These are phyloP conservation scores for Porites australiensis DNA, from an alignment of 64 coral and sea anemone species.

Conservation along the genomic window DNA sequence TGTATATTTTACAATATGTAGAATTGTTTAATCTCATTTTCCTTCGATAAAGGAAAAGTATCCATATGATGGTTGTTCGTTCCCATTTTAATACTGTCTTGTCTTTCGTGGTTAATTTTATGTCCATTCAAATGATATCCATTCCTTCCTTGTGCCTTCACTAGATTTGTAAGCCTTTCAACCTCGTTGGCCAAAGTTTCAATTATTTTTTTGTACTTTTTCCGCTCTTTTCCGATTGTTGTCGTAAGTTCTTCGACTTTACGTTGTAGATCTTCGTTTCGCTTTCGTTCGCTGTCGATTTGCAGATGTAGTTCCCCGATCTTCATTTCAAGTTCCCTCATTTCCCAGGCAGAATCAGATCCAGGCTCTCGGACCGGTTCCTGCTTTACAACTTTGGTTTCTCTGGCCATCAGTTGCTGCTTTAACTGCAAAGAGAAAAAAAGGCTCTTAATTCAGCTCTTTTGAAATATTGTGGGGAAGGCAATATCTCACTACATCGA, in stretches of 20 bases:
- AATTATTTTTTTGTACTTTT: slow-evolving; percentile 50
- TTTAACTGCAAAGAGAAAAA: slow-evolving; percentile 29
- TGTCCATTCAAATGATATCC: slow-evolving; percentile 31
- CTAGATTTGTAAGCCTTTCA: slow-evolving; percentile 68
- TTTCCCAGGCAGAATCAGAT: slow-evolving; percentile 36
- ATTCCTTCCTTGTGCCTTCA: slow-evolving; percentile 29
- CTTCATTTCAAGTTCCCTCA: slow-evolving; percentile 45
- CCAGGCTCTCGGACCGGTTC: slow-evolving; percentile 7
- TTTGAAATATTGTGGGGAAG: not conserved
- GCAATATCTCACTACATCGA: too few species aligned
- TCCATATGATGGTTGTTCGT: slow-evolving; percentile 32
- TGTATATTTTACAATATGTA: slow-evolving; percentile 29
- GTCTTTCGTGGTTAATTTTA: slow-evolving; percentile 36
- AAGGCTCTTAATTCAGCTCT: too few species aligned
- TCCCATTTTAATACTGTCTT: slow-evolving; percentile 24
- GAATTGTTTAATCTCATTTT: slow-evolving; percentile 32
- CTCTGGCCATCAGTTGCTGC: slow-evolving; percentile 22
- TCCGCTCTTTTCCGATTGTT: slow-evolving; percentile 49
- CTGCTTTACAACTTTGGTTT: not conserved
- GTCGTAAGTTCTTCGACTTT: slow-evolving; percentile 54
- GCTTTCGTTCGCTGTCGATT: slow-evolving; percentile 54
- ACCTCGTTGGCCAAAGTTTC: slow-evolving; percentile 62
- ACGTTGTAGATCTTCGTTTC: slow-evolving; percentile 43
- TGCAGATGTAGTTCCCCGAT: slow-evolving; percentile 25
- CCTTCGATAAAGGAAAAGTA: slow-evolving; percentile 23